These are phyloP conservation scores for Sphecodes monilicornis DNA, from an alignment of 2,888 invertebrate species.

Conservation along the genomic window DNA sequence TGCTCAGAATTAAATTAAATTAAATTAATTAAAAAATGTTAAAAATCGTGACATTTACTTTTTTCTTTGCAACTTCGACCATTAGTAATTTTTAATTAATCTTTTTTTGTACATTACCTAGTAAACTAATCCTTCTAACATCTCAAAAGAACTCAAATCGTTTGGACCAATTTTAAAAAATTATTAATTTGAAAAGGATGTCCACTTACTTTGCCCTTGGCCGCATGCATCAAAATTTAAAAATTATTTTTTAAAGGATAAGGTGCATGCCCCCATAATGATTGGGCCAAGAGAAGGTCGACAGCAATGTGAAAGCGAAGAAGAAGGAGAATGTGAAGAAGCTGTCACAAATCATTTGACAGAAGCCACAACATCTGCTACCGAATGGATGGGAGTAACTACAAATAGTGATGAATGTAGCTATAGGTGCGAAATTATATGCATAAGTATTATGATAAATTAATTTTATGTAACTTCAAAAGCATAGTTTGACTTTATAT, in stretches of 20 bases:
- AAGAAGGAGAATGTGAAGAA: conserved; percentile 87
- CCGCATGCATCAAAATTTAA: not conserved
- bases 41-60: no score
- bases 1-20: no score
- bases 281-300: conserved; percentile 70
- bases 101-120: no score
- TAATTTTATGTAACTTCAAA: not conserved
- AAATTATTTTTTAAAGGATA: conserved; percentile 64
- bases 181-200: no score
- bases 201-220: no score
- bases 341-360: conserved; percentile 87
- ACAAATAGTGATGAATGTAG: conserved; percentile 95
- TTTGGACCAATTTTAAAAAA: no score
- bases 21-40: no score
- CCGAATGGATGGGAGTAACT: conserved; percentile 95
- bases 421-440: conserved; percentile 85
- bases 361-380: conserved; percentile 88
- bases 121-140: no score
- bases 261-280: conserved; percentile 63
- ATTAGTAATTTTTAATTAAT: no score
- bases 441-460: not conserved
- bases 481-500: not conserved
- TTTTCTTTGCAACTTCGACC: no score
- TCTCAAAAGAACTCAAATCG: no score
- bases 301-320: conserved; percentile 86